These are phyloP conservation scores for Polia nebulosa DNA, from an alignment of 2,888 invertebrate genomes.

Conservation along the genomic window DNA sequence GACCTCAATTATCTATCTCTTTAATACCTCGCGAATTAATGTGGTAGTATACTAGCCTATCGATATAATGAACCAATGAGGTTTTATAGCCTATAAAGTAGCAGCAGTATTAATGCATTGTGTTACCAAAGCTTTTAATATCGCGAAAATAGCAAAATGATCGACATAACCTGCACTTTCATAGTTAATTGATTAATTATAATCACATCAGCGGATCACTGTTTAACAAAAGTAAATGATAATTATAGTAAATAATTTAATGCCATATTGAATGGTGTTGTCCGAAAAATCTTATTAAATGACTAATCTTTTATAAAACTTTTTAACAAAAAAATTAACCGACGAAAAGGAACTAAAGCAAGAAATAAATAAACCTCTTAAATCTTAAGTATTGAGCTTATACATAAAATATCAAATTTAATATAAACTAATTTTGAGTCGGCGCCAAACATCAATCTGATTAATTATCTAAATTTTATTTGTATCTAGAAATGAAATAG, in stretches of 20 bases:
- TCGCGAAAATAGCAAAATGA: constrained; percentile 16
- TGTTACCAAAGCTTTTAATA: constrained; percentile 28
- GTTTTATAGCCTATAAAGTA: constrained; percentile 43
- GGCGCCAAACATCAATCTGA: too few relatives aligned
- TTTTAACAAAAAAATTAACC: too few relatives aligned
- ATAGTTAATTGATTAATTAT: constrained; percentile 18
- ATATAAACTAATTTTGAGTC: too few relatives aligned
- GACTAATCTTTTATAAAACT: too few relatives aligned
- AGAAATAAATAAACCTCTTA: too few relatives aligned
- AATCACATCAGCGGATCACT: background rate
- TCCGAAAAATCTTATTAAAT: constrained; percentile 6
- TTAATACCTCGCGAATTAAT: constrained; percentile 9
- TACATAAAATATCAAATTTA: too few relatives aligned
- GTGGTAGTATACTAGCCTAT: background rate
- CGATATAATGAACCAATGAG: constrained; percentile 43
- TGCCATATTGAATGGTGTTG: background rate
- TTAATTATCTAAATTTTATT: too few relatives aligned
- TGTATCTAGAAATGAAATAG: too few relatives aligned
- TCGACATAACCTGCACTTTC: constrained; percentile 5
- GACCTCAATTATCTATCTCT: constrained; percentile 20
- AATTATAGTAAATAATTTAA: background rate
- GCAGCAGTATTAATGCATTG: constrained; percentile 25
- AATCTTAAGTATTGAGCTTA: too few relatives aligned
- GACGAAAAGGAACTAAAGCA: too few relatives aligned
- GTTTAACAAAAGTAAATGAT: constrained; percentile 14